A percentile compares a stretch with the other conserved stretches of the same genome.
phyloP scores from a whole-genome alignment of 2,113 vertebrate species.

The Lophius piscatorius region DNA sequence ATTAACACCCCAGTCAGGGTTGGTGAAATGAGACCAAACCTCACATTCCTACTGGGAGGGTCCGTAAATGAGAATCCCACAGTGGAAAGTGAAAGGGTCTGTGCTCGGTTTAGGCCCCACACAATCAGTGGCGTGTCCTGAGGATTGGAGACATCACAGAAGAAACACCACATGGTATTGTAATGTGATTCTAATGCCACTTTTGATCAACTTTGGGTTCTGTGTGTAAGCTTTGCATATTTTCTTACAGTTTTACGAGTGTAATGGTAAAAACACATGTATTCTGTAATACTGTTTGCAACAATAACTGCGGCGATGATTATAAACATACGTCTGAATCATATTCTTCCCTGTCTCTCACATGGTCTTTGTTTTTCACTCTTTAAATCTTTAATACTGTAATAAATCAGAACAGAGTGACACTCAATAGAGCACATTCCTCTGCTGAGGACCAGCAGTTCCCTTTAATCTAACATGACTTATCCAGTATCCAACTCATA shows the following conservation, averaged over 20 bases:
- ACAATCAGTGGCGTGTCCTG: slow-evolving; percentile 39
- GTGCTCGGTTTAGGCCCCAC: slow-evolving; percentile 30
- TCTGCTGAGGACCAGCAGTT: too few species aligned
- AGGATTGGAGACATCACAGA: slow-evolving; percentile 39
- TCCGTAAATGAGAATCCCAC: slow-evolving; percentile 45
- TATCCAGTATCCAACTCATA: too few species aligned
- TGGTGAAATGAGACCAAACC: slow-evolving; percentile 50
- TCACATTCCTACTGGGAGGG: slow-evolving; percentile 47
- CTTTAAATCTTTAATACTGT: slow-evolving; percentile 96
- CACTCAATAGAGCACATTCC: too few species aligned
- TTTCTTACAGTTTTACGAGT: background rate
- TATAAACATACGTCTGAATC: slow-evolving; percentile 85
- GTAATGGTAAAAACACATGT: background rate
- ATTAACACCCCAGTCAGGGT: slow-evolving; percentile 42
- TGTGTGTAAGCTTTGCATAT: too few species aligned
- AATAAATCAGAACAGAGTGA: slow-evolving; percentile 87
- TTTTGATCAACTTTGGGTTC: slow-evolving; percentile 25
- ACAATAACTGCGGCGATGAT: too few species aligned
- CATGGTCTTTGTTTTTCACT: slow-evolving; percentile 95
- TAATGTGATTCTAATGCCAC: slow-evolving; percentile 47
- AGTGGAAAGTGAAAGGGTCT: slow-evolving; percentile 14
- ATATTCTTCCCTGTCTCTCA: slow-evolving; percentile 90
- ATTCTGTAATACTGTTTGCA: too few species aligned
- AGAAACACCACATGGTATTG: slow-evolving; percentile 36
- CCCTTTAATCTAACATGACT: too few species aligned